Conservation (phyloP, 2,113 vertebrate genomes). For the Aspidoscelis tigris region DNA sequence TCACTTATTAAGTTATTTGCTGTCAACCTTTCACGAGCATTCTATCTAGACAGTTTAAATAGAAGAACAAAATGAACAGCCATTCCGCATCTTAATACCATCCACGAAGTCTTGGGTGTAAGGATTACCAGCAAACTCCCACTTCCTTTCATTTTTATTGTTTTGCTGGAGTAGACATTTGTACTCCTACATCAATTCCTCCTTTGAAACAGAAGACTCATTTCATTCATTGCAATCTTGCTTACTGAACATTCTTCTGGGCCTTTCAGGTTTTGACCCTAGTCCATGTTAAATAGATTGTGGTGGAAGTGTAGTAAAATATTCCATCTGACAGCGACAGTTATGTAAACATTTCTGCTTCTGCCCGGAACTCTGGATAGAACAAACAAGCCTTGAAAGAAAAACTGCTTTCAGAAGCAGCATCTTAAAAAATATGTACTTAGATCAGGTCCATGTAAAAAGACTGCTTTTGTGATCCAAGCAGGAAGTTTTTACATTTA, state of each 20-base stretch:
- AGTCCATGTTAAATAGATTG: slow-evolving; percentile 55
- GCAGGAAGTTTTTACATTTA: slow-evolving; percentile 68
- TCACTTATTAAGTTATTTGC: background rate
- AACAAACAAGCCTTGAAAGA: slow-evolving; percentile 61
- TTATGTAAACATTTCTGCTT: slow-evolving; percentile 57
- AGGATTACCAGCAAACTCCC: background rate
- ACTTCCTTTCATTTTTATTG: slow-evolving; percentile 27
- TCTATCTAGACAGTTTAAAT: background rate
- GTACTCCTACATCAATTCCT: slow-evolving; percentile 53
- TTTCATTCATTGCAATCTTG: slow-evolving; percentile 44
- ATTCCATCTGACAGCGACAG: slow-evolving; percentile 52
- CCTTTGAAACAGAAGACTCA: slow-evolving; percentile 47
- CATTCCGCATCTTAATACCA: slow-evolving; percentile 20
- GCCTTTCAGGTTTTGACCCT: slow-evolving; percentile 72
- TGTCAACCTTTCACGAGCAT: background rate
- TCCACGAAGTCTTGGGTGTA: background rate
- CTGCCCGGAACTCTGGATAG: slow-evolving; percentile 58
- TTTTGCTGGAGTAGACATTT: slow-evolving; percentile 55
- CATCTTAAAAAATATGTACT: slow-evolving; percentile 62
- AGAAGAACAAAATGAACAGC: slow-evolving; percentile 6
- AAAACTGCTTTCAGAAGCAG: slow-evolving; percentile 62
- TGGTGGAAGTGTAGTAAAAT: slow-evolving; percentile 56
- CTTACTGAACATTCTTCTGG: slow-evolving; percentile 58
- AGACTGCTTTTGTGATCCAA: slow-evolving; percentile 64
- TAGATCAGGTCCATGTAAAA: slow-evolving; percentile 55